Base-by-base conservation (phyloP, 2,888 invertebrate genomes). In the Seladonia tumulorum region DNA sequence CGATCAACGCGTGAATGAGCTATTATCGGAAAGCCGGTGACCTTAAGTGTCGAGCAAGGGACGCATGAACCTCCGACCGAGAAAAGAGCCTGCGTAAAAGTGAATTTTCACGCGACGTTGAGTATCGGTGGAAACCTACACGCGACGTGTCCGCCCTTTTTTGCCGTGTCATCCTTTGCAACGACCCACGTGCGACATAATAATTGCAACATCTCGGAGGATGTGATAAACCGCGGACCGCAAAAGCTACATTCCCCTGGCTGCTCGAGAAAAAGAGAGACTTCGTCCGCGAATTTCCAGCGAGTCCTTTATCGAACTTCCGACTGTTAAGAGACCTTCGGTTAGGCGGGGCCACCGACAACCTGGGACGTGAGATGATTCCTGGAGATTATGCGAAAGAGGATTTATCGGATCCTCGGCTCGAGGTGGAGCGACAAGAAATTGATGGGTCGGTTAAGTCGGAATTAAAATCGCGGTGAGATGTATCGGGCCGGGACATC, bases 21-120 rank as follows among this genome's bases (percentile, higher is more conserved):
- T 22, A 25, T 66, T 49, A 49, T 47, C n/a, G 76, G 45, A 47
- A 57, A 63, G 49, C 45, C 35, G 63, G 25, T 45, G 76, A 63
- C 29, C 45, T 45, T 53, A 73, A 53, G 14, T 22, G 8, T 18
- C 18, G 47, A 42, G 18, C 16, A 72, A 66, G 66, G 35, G 35
- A 29, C 10, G 57, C 10, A 83, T 45, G 71, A 66, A 76, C 45
- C 66, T 35, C 78, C 47, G 22, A 45, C 29, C 60, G n/a, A 25
- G 57, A 45, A 60, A 60, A 22, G n/a, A 39, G 49, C 42, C 71
- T 75, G 84, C 71, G 60, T 80, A 29, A 80, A 86, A 72, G 72
- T 85, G 78, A 42, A 85, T 71, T 81, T 79, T 85, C 76, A 81
- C 86, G 85, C 85, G 81, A 60, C 74, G 22, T 10, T 85, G 77